Evolutionary conservation across 2,888 invertebrate species (phyloP).

Genomic region (Lathronympha strigana): DNA sequence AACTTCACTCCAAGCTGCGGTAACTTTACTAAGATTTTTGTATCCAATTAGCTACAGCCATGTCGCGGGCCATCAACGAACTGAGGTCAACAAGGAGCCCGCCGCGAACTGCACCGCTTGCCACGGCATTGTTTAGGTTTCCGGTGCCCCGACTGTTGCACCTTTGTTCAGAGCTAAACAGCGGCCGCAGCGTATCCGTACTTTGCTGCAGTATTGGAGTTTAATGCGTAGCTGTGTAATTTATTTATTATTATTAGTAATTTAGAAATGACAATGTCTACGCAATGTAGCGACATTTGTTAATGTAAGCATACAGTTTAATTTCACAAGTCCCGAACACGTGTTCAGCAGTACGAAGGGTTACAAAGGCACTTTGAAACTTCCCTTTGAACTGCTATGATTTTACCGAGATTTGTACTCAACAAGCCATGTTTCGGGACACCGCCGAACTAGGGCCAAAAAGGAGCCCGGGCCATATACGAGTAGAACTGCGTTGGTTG

Average conservation of each 20-base stretch:
- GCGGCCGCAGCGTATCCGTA: background rate
- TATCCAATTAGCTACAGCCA: background rate
- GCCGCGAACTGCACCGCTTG: conserved; percentile 56
- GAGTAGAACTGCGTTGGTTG: conserved; percentile 51
- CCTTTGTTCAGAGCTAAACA: conserved; percentile 19
- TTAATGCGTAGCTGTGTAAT: background rate
- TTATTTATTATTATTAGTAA: background rate
- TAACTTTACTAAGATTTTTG: too few species aligned
- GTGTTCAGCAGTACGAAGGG: too few species aligned
- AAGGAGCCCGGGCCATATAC: background rate
- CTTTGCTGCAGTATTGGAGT: background rate
- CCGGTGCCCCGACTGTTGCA: conserved; percentile 48
- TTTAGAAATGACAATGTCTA: too few species aligned
- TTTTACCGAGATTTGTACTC: too few species aligned
- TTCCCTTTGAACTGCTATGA: too few species aligned
- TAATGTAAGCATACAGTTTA: too few species aligned
- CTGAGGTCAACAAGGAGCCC: conserved; percentile 49
- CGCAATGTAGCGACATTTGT: too few species aligned
- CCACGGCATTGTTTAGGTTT: conserved; percentile 60
- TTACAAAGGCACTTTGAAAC: too few species aligned
- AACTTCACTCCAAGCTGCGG: too few species aligned
- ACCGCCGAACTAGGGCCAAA: too few species aligned
- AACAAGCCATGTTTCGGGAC: background rate
- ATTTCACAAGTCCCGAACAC: too few species aligned
- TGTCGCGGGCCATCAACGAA: background rate